Base-by-base conservation (phyloP, 1,140 invertebrate species). In the Onthophagus taurus region DNA sequence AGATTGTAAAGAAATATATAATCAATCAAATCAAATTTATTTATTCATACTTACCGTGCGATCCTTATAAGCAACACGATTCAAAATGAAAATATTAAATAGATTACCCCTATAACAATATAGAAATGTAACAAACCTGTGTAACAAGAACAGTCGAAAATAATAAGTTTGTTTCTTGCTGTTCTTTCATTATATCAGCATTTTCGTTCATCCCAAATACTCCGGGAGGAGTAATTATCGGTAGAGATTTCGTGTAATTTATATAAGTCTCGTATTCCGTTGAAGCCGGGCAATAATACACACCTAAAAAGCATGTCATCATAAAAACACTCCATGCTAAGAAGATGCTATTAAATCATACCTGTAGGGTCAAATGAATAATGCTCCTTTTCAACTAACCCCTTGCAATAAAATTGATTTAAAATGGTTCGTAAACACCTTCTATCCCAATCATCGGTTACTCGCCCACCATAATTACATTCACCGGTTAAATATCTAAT, bases 391-490 rank as follows among this genome's bases (percentile, higher is more conserved):
- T 70, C 63, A 2, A 78, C 66, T 8, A 73, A 51, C 3, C 63
- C 65, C 3, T 70, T 67, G 52, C 77, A 83, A 64, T 91, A 96
- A 61, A 86, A 95, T 54, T 81, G 83, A 43, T 71, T 69, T 7
- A 97, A 68, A 42, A 92, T 83, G 4, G 89, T 93, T 47, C 75
- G 81, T 11, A 97, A 69, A 2, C 84, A 87, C 37, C 91, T 73
- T 34, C 90, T 73, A 70, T 97, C 94, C 86, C 89, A 93, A 56
- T 94, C 85, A 59, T 97, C 92, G 0, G 90, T 96, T 1, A 97
- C 90, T 58, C 89, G 75, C 0, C 94, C 92, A 17, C 94, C 94
- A 57, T 97, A 97, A 70, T 96, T 96, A 60, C 92, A 97, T 69
- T 97, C 92, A 7, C 91, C 92, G 0, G 85, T 93, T 42, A 97